Evolutionary conservation across 2,888 invertebrate genomes (phyloP), one percentile per base, ranked within the genome.

Genomic region (Stenodema calcarata): DNA sequence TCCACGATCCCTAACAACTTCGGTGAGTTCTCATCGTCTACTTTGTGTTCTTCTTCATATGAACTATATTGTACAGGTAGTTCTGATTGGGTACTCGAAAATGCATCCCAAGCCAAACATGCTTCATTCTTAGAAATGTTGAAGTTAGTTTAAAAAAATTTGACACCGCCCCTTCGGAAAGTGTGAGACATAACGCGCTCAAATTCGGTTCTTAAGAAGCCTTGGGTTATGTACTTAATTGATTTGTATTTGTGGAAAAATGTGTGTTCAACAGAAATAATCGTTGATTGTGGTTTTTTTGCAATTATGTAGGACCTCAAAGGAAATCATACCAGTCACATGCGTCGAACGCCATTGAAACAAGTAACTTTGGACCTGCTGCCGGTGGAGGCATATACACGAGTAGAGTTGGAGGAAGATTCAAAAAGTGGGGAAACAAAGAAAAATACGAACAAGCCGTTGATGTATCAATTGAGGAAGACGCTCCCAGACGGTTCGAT

Each of bases 361-460:
- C 83, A 16, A 83, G 62, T 18, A 83, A 69, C 41, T 11, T 27
- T 1, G 6, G 18, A 1, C 28, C 44, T 11, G 1, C 23, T 2
- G 7, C 1, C n/a, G 69, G 54, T n/a, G 78, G 47, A 6, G 81
- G 86, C 27, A 47, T 81, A 2, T 86, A 86, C 35, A 12, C 30
- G 6, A 73, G 47, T 23, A n/a, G 81, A 28, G 81, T 81, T 18
- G 81, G 81, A 27, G 81, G 81, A 30, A 27, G 86, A 16, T 80
- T 73, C 47, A 86, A 86, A 50, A 86, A 86, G 30, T 81, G 81
- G 80, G 81, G 81, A 3, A 44, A 70, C 41, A 62, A 69, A 69
- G 79, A 81, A 6, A 76, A 86, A 35, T 41, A 62, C 18, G 69
- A 79, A 54, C 23, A 23, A 18, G 4, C 62, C 23, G 23, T 16